Evolutionary conservation across 2,797 vertebrate species (phyloP), one percentile per base, ranked within the genome.

Genomic region (Capromys pilorides): DNA sequence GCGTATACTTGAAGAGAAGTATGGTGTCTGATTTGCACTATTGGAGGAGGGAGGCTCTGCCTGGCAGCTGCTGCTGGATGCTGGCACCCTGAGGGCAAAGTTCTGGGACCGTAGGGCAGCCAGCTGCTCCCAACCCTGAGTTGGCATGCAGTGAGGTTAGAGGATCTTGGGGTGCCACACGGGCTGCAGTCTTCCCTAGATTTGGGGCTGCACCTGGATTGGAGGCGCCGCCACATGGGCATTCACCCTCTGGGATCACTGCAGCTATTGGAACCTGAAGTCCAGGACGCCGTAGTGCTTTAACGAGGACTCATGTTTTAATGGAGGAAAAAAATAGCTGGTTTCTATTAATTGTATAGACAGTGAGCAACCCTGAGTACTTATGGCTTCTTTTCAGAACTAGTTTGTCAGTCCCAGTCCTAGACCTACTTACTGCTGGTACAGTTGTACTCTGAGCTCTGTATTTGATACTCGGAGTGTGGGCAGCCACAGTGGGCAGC

Each of bases 381-480:
- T 97, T 99, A 98, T 99, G 98, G 98, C 98, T 98, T 99, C 98
- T 98, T 98, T 98, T 99, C 98, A 98, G 98, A 98, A 98, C 98
- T 98, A 98, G 98, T 99, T 98, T 99, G 98, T 99, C 99, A 98
- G 98, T 99, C 99, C 99, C 99, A 98, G 98, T 98, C 98, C 98
- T 99, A 99, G 99, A 98, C 98, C 99, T 98, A 99, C 98, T 99
- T 99, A 99, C 99, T 99, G 99, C 99, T 99, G 99, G 99, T 99
- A 99, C 99, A 99, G 99, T 99, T 98, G 99, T 99, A 99, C 99
- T 99, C 98, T 98, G 98, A 98, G 98, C 98, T 98, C 97, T 98
- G 97, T 98, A 97, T 98, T 98, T 98, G 98, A 98, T 98, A 98
- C 98, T 98, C 98, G 98, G 98, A 97, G 98, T 96, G 97, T 94